Evolutionary conservation across 2,113 vertebrate species (phyloP).

Genomic region (Myiopsitta monachus): DNA sequence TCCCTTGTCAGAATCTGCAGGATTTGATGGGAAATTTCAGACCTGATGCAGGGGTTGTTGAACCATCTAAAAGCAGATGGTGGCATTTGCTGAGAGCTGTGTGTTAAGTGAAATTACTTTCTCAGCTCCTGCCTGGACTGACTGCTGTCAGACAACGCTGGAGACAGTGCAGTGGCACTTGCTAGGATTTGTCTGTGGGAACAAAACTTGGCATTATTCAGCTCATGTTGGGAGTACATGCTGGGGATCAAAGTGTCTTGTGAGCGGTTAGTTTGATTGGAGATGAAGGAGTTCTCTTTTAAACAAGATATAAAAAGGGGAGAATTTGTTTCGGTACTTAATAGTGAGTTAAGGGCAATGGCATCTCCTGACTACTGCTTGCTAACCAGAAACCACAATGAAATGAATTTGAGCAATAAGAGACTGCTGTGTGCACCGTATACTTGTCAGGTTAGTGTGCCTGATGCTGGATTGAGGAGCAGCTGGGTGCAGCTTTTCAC

Average conservation of each 20-base stretch:
- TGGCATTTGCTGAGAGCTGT: neutral
- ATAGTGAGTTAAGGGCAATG: neutral
- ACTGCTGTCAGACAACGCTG: neutral
- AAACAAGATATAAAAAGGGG: neutral
- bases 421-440: neutral
- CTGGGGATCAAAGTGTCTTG: slow-evolving; percentile 10
- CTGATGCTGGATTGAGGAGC: neutral
- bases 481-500: neutral
- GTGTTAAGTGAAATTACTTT: neutral
- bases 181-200: slow-evolving; percentile 8
- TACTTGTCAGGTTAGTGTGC: slow-evolving; percentile 7
- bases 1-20: neutral
- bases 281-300: neutral
- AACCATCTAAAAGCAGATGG: slow-evolving; percentile 22
- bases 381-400: neutral
- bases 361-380: slow-evolving; percentile 14
- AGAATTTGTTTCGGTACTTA: neutral
- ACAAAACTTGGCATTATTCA: slow-evolving; percentile 2
- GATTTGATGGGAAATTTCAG: neutral
- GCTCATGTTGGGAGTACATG: neutral
- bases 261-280: neutral
- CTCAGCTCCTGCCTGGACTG: neutral
- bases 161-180: neutral
- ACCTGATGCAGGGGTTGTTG: neutral
- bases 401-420: slow-evolving; percentile 36